Evolutionary conservation across 1,140 invertebrate genomes (phyloP).

Genomic region (Ptiloglossa arizonensis): DNA sequence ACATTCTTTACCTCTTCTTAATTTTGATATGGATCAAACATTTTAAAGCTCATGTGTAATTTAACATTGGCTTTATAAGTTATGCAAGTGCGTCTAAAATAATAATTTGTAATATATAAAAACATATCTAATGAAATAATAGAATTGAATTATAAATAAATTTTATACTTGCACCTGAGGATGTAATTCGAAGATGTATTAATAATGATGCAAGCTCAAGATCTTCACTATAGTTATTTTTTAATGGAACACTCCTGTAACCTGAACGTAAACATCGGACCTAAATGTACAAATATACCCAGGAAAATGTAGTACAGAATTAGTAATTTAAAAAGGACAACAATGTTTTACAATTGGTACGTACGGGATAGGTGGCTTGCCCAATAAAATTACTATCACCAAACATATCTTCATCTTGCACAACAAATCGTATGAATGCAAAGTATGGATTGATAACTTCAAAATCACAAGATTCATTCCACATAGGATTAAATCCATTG

Average conservation of each 20-base stretch:
- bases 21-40: conserved; percentile 14
- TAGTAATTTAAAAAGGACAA: conserved; percentile 29
- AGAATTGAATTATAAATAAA: neutral
- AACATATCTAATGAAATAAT: neutral
- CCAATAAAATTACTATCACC: conserved; percentile 98
- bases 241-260: conserved; percentile 94
- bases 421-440: conserved; percentile 94
- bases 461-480: conserved; percentile 94
- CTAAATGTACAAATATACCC: conserved; percentile 74
- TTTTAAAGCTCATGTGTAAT: neutral
- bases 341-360: conserved; percentile 45
- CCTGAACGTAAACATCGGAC: conserved; percentile 89
- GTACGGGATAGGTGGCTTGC: conserved; percentile 95
- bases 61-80: conserved; percentile 34
- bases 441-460: conserved; percentile 94
- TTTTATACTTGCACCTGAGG: conserved; percentile 48
- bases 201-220: conserved; percentile 95
- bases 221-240: conserved; percentile 96
- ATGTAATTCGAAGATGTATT: conserved; percentile 88
- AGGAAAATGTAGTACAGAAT: conserved; percentile 12
- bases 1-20: conserved; percentile 3
- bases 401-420: conserved; percentile 99
- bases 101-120: conserved; percentile 24
- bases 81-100: conserved; percentile 31
- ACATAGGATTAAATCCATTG: conserved; percentile 98